These are phyloP conservation scores for Osmoderma eremita DNA, from an alignment of 2,888 invertebrate species.

Conservation along the genomic window DNA sequence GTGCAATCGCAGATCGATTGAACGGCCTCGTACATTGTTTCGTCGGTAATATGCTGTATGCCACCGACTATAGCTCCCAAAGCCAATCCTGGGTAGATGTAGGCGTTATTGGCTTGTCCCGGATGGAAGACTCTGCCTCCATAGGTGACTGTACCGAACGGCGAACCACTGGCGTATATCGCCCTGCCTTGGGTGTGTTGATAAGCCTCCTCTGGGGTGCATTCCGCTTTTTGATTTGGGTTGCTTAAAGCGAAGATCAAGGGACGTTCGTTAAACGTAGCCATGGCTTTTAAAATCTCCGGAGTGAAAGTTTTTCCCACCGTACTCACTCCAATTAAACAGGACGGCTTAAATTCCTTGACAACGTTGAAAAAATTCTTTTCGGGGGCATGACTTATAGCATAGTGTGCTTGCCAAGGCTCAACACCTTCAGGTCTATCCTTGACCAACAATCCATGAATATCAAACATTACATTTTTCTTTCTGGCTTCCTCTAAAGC, in stretches of 20 bases:
- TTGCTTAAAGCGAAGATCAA: constrained; percentile 98
- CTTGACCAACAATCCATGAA: constrained; percentile 91
- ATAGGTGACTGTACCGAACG: constrained; percentile 86
- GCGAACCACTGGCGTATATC: constrained; percentile 96
- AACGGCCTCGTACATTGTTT: constrained; percentile 91
- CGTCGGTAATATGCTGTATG: constrained; percentile 89
- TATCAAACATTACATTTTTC: constrained; percentile 96
- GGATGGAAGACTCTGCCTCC: constrained; percentile 85
- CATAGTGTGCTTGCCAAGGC: constrained; percentile 84
- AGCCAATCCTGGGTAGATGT: constrained; percentile 96
- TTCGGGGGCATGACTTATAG: constrained; percentile 79
- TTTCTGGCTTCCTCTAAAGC: constrained; percentile 77
- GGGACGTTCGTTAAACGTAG: constrained; percentile 80
- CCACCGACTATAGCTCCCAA: constrained; percentile 90
- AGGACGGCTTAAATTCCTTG: constrained; percentile 82
- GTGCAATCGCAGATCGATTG: constrained; percentile 85
- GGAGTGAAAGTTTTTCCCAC: constrained; percentile 91
- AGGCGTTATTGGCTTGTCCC: constrained; percentile 98
- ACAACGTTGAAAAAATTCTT: constrained; percentile 85
- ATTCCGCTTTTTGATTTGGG: constrained; percentile 98
- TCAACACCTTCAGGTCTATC: constrained; percentile 82
- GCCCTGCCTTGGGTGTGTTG: constrained; percentile 86
- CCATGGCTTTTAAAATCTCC: constrained; percentile 89
- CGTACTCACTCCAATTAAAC: constrained; percentile 89
- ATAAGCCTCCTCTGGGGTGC: constrained; percentile 98